phyloP scores from a whole-genome alignment of 2,888 invertebrate genomes.

The Drosophila maculinotata region DNA sequence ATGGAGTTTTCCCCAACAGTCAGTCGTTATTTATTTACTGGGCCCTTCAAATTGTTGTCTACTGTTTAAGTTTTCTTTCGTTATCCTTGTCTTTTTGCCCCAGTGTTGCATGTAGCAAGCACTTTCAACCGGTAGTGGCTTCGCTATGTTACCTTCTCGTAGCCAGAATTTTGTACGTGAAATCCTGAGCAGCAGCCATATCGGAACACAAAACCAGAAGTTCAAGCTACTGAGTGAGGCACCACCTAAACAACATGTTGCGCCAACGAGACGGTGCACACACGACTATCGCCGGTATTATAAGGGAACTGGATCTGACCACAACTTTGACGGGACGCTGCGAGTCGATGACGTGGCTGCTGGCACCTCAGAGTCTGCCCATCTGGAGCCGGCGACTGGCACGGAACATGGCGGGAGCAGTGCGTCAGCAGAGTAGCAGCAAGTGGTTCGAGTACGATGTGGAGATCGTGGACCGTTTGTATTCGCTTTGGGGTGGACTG shows the following conservation, averaged over 20 bases:
- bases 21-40: not conserved
- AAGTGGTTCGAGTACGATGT: conserved; percentile 87
- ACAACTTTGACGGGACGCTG: conserved; percentile 20
- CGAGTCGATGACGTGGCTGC: conserved; percentile 76
- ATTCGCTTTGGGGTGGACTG: conserved; percentile 88
- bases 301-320: conserved; percentile 30
- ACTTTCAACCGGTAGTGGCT: not conserved
- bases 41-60: conserved; percentile 6
- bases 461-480: conserved; percentile 88
- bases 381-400: conserved; percentile 79
- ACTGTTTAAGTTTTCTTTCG: not conserved
- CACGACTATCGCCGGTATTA: conserved; percentile 44
- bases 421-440: conserved; percentile 50
- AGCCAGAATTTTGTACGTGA: conserved; percentile 38
- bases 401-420: conserved; percentile 57
- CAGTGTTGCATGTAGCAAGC: not conserved
- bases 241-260: conserved; percentile 1
- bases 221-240: conserved; percentile 21
- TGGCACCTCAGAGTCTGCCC: conserved; percentile 57
- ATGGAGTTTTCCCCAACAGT: not conserved
- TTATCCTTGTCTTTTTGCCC: not conserved
- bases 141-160: conserved; percentile 8
- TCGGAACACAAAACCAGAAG: not conserved
- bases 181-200: not conserved
- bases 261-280: conserved; percentile 3